Evolutionary conservation across 2,113 vertebrate genomes (phyloP), one percentile per base, ranked within the genome.

Genomic region (Brevimyrus niger): DNA sequence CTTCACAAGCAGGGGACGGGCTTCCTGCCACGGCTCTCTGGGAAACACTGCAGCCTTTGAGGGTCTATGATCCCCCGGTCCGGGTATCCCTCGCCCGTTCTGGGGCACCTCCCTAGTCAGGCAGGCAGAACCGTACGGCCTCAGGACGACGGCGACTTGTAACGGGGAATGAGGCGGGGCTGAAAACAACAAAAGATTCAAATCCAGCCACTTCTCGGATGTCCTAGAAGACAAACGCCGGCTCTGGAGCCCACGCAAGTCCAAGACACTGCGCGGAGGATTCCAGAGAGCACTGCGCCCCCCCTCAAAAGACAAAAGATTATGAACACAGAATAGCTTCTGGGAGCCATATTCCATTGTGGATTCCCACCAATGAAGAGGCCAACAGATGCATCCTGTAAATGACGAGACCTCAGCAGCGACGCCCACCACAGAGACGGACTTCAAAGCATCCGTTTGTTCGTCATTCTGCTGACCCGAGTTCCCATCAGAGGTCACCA

Each of bases 371-470:
- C 91, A 91, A 92, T 96, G 94, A 95, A 95, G 94, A 95, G 91
- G 94, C 94, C 94, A 95, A 73, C 92, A 80, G 73, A 80, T 42
- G 92, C 84, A 27, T 3, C 90, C 91, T 93, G 94, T 95, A 91
- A 80, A 93, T 93, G 93, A 92, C 58, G 11, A 93, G 90, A 35
- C 89, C 91, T n/a, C 23, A 91, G 93, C 94, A 93, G 93, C 92
- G 92, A 92, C 92, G 92, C 93, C 94, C 94, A 95, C 94, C 95
- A 1, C 61, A 80, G 93, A 93, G 94, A 95, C 92, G 89, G 94
- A 93, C 92, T 93, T 94, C 88, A 93, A 92, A 89, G 27, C 92
- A 91, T 91, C 92, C 82, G 27, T 88, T 87, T 38, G 87, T 90
- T 94, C 88, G 38, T 21, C 27, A 58, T 86, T 89, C 80, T 86